Conservation (phyloP, 2,113 vertebrate species). For the Mus pahari region DNA sequence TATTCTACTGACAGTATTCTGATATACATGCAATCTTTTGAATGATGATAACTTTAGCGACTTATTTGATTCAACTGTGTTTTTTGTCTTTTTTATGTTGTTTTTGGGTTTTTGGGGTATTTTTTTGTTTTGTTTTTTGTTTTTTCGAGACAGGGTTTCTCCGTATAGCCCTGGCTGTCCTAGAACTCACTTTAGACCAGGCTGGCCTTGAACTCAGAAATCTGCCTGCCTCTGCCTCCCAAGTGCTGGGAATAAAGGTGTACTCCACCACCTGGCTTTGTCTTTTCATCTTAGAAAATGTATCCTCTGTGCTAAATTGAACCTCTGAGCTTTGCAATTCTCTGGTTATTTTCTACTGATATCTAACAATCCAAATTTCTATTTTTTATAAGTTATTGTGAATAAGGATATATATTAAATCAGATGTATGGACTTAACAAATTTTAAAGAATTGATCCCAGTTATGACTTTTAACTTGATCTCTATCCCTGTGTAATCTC, state of each 20-base stretch:
- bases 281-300: conserved; percentile 36
- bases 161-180: too few relatives aligned
- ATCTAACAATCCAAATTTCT: conserved; percentile 1
- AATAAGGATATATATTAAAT: neutral
- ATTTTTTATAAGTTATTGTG: neutral
- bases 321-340: neutral
- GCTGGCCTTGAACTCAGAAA: too few relatives aligned
- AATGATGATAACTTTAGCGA: neutral
- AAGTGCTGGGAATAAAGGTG: too few relatives aligned
- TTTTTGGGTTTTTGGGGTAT: too few relatives aligned
- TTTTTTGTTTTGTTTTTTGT: too few relatives aligned
- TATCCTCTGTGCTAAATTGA: neutral
- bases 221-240: too few relatives aligned
- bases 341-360: conserved; percentile 21
- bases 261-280: too few relatives aligned
- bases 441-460: neutral
- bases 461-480: neutral
- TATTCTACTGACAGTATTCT: conserved; percentile 26
- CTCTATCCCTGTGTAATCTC: neutral
- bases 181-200: too few relatives aligned
- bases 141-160: too few relatives aligned
- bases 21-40: neutral
- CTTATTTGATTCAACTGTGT: neutral
- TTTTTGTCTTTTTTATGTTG: conserved; percentile 35
- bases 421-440: neutral